Conservation (phyloP, 2,113 vertebrate genomes). For the Pterocles orientalis region DNA sequence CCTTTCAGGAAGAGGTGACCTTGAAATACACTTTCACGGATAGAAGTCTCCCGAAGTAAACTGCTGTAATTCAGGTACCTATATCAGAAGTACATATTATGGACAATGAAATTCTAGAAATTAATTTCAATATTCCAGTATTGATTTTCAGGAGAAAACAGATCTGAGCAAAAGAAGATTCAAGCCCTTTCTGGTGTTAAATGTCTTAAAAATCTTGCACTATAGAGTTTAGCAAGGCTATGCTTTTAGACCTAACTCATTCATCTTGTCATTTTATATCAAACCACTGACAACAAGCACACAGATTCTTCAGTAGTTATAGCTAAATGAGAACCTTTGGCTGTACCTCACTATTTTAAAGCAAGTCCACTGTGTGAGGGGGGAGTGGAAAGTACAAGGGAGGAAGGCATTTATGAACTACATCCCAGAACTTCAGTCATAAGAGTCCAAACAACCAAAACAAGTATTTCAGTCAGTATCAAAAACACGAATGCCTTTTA, state of each 20-base stretch:
- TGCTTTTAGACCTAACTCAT: background rate
- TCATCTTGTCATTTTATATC: background rate
- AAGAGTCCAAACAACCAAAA: background rate
- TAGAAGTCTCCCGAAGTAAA: background rate
- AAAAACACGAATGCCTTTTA: background rate
- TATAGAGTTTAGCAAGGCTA: background rate
- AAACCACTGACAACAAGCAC: background rate
- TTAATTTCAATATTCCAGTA: background rate
- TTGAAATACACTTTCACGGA: background rate
- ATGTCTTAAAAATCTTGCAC: background rate
- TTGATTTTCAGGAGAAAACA: background rate
- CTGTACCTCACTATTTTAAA: background rate
- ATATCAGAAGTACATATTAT: background rate
- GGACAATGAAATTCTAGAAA: background rate
- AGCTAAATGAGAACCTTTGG: background rate
- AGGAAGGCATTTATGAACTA: background rate
- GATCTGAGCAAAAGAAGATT: background rate
- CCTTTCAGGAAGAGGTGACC: background rate
- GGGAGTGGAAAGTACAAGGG: background rate
- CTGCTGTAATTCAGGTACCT: background rate
- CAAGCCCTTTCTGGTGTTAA: background rate
- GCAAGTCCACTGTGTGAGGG: background rate
- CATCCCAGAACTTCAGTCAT: background rate
- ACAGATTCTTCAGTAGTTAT: background rate
- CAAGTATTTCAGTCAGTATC: background rate